Evolutionary conservation across 2,113 vertebrate species (phyloP).

Genomic region (Papio anubis): DNA sequence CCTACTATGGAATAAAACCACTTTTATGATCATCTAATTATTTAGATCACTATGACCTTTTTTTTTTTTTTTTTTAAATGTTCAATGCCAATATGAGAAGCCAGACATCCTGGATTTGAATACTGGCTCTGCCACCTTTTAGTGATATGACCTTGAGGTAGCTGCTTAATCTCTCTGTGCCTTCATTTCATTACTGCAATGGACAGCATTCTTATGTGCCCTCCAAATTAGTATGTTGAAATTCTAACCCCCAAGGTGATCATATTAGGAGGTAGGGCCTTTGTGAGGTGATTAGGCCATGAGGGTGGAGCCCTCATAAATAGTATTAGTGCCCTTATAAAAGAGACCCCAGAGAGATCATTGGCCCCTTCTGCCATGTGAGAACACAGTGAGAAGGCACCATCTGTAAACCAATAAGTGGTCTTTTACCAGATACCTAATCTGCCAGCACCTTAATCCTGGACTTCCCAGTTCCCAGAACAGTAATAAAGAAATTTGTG

Average conservation of each 20-base stretch:
- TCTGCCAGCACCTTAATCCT: neutral
- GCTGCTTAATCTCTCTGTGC: neutral
- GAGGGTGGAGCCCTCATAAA: neutral
- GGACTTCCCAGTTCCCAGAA: neutral
- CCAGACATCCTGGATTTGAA: neutral
- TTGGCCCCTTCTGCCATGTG: neutral
- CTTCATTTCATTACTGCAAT: neutral
- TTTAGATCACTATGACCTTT: neutral
- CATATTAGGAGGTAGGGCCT: neutral
- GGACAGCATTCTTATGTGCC: neutral
- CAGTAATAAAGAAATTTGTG: neutral
- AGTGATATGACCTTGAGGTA: neutral
- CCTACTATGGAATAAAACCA: neutral
- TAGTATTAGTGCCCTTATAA: neutral
- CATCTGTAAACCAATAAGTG: neutral
- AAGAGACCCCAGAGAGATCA: neutral
- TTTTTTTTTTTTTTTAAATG: neutral
- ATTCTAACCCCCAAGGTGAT: neutral
- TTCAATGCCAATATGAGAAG: neutral
- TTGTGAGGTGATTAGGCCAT: neutral
- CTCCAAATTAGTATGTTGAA: neutral
- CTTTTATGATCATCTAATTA: conserved; percentile 24
- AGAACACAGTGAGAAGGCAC: neutral
- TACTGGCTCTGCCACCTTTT: neutral
- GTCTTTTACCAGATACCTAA: neutral